phyloP scores from a whole-genome alignment of 2,888 invertebrate species.

The Yponomeuta cagnagella region DNA sequence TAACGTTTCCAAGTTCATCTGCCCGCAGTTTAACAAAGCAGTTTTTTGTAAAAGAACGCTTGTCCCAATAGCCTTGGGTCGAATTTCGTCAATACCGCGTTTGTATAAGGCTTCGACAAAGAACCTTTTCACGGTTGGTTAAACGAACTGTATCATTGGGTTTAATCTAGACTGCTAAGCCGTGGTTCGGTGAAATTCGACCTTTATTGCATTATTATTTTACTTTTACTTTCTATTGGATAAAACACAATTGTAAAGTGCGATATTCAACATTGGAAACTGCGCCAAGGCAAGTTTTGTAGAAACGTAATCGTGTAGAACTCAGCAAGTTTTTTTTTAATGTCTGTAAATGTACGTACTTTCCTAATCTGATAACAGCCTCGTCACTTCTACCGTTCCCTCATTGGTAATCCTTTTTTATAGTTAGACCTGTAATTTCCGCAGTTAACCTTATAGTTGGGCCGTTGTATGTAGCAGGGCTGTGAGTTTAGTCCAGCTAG shows the following conservation, averaged over 20 bases:
- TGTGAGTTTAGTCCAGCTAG: too few relatives aligned
- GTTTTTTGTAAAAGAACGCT: slow-evolving; percentile 20
- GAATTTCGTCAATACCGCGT: slow-evolving; percentile 32
- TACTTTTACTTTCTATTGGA: background rate
- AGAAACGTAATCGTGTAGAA: background rate
- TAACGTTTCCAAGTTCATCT: background rate
- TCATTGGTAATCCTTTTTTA: too few relatives aligned
- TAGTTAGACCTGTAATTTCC: too few relatives aligned
- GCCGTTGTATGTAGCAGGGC: too few relatives aligned
- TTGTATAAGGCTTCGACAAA: slow-evolving; percentile 36
- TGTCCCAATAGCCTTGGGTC: slow-evolving; percentile 43
- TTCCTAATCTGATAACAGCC: too few relatives aligned
- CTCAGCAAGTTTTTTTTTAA: too few relatives aligned
- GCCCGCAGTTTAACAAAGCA: background rate
- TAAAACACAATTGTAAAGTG: background rate
- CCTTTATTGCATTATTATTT: background rate
- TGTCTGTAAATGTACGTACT: too few relatives aligned
- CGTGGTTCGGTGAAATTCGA: background rate
- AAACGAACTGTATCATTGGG: slow-evolving; percentile 37
- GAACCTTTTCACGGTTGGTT: slow-evolving; percentile 39
- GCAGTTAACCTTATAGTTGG: too few relatives aligned
- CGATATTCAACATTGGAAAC: background rate
- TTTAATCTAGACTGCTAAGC: slow-evolving; percentile 29
- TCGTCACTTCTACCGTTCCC: too few relatives aligned
- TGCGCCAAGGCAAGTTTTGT: background rate